Base-by-base conservation (phyloP, 2,888 invertebrate species). In the Pseudanteris insignis region DNA sequence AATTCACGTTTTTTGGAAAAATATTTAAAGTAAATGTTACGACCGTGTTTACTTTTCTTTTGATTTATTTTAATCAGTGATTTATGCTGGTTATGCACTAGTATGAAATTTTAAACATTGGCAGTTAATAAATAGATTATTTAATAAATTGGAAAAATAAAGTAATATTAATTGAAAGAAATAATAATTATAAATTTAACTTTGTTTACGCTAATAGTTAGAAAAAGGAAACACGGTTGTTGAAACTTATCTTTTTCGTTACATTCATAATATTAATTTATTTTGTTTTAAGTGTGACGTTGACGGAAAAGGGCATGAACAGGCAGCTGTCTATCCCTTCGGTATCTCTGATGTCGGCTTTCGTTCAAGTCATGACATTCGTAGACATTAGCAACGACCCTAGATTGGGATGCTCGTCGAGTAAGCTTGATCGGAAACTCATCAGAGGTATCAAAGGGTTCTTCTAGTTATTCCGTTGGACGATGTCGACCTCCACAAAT, bases 401-500 rank as follows among this genome's bases (percentile, higher is more conserved):
- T 54, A 6, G 71, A 68, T 4, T 67, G 55, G 24, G 66, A 43
- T 29, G 63, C 43, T 9, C 53, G 55, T 28, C 41, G 51, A 18
- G 40, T 41, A 29, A 68, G 63, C 43, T 71, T 69, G 36, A 74
- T 67, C 29, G 72, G 73, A 63, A 75, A 75, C 70, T 74, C 69
- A 57, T 68, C 75, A 75, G 78, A 78, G 76, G 75, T 71, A 79
- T 70, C 77, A 79, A 79, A 78, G 79, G 78, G 77, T 67, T 68
- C 73, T 70, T 76, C 74, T 74, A 75, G 77, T 75, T 79, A 79
- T 77, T 78, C 79, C 71, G 72, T 72, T 26, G 78, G 78, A 59
- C 78, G 75, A 58, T 96, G 96, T 68, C 86, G 85, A 3, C 93
- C 94, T 47, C 94, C 96, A 71, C 94, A 93, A 51, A 91, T 78